Percentiles rank a stretch among this genome's conserved stretches.
Evolutionary conservation across 2,888 invertebrate species (phyloP).

Genomic region (Tipula confusa): DNA sequence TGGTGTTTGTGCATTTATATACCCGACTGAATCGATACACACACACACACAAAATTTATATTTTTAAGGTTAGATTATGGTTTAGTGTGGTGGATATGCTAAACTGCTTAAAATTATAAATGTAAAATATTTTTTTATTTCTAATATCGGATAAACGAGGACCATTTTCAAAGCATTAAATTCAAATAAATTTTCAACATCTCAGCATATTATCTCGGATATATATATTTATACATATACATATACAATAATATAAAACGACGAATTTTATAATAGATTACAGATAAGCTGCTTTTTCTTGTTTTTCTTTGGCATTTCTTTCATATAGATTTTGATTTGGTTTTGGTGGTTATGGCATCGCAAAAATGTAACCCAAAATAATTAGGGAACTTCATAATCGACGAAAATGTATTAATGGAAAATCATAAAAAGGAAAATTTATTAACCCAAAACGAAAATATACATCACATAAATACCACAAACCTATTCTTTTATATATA

Average conservation of each 20-base stretch:
- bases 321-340: not conserved
- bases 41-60: not conserved
- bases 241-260: not conserved
- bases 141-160: not conserved
- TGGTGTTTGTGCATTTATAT: not conserved
- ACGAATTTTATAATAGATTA: not conserved
- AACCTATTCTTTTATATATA: not conserved
- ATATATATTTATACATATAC: too few relatives aligned
- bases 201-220: too few relatives aligned
- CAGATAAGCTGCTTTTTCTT: not conserved
- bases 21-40: not conserved
- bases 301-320: too few relatives aligned
- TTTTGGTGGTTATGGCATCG: not conserved
- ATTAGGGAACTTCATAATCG: slow-evolving; percentile 3
- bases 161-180: not conserved
- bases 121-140: not conserved
- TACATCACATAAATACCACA: not conserved
- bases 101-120: not conserved
- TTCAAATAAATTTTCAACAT: not conserved
- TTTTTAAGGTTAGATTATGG: not conserved
- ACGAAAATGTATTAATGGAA: slow-evolving; percentile 7
- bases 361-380: slow-evolving; percentile 12
- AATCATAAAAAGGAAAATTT: not conserved
- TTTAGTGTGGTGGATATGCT: not conserved
- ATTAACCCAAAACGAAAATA: slow-evolving; percentile 15